phyloP scores from a whole-genome alignment of 2,888 invertebrate genomes.

The Homarus gammarus region DNA sequence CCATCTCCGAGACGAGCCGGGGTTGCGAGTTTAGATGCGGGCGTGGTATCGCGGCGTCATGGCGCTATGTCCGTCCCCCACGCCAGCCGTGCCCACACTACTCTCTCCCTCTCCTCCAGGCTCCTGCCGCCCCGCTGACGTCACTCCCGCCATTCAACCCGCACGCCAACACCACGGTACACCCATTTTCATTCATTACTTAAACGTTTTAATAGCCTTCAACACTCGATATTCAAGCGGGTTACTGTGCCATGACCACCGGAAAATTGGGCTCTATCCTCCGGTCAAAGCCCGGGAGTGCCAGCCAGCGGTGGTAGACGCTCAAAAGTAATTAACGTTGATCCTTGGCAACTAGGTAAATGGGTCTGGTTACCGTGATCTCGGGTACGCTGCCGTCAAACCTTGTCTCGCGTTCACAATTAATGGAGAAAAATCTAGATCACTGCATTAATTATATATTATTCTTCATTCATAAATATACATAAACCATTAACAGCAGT shows the following conservation, averaged over 20 bases:
- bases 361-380: neutral
- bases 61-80: slow-evolving; percentile 49
- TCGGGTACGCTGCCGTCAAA: neutral
- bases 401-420: too few relatives aligned
- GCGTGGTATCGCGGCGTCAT: slow-evolving; percentile 50
- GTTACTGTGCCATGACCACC: neutral
- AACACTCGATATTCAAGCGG: too few relatives aligned
- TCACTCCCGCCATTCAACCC: slow-evolving; percentile 65
- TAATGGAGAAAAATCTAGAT: too few relatives aligned
- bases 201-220: slow-evolving; percentile 10
- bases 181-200: slow-evolving; percentile 17
- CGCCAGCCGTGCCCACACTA: slow-evolving; percentile 66
- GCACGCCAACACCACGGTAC: slow-evolving; percentile 16
- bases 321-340: neutral
- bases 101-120: slow-evolving; percentile 30
- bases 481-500: too few relatives aligned
- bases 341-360: neutral
- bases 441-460: too few relatives aligned
- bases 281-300: too few relatives aligned
- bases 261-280: too few relatives aligned
- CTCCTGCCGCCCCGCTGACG: slow-evolving; percentile 37
- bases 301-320: too few relatives aligned
- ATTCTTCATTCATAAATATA: too few relatives aligned
- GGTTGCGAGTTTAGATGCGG: slow-evolving; percentile 32
- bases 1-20: slow-evolving; percentile 51